Evolutionary conservation across 2,888 invertebrate species (phyloP).

Genomic region (Catocala nupta): DNA sequence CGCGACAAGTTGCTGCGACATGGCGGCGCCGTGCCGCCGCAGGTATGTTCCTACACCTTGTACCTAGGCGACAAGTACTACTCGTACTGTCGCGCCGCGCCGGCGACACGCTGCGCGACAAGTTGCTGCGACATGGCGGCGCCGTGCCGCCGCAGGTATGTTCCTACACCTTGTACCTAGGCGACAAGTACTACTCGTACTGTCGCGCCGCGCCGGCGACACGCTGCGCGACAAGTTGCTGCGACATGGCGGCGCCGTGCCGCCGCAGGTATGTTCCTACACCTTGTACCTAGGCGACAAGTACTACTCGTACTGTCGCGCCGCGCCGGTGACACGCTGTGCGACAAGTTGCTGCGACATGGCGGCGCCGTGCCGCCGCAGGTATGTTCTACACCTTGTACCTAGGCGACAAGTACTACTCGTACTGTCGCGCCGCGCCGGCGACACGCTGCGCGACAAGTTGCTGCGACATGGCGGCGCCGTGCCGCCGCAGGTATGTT

Average conservation of each 20-base stretch:
- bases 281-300: slow-evolving; percentile 97
- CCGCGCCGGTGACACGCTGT: slow-evolving; percentile 92
- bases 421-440: slow-evolving; percentile 90
- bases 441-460: slow-evolving; percentile 92
- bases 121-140: slow-evolving; percentile 95
- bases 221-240: slow-evolving; percentile 92
- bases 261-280: slow-evolving; percentile 87
- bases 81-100: slow-evolving; percentile 90
- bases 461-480: slow-evolving; percentile 96
- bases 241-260: slow-evolving; percentile 95
- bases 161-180: slow-evolving; percentile 94
- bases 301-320: slow-evolving; percentile 94
- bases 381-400: slow-evolving; percentile 89
- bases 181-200: slow-evolving; percentile 96
- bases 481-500: slow-evolving; percentile 89
- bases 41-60: slow-evolving; percentile 89
- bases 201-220: slow-evolving; percentile 92
- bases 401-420: slow-evolving; percentile 96
- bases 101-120: slow-evolving; percentile 92
- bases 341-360: slow-evolving; percentile 92
- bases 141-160: slow-evolving; percentile 91
- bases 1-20: slow-evolving; percentile 92
- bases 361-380: slow-evolving; percentile 96
- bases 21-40: slow-evolving; percentile 95
- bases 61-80: slow-evolving; percentile 97